Conservation (phyloP, 2,888 invertebrate species). For the Microctonus brassicae region DNA sequence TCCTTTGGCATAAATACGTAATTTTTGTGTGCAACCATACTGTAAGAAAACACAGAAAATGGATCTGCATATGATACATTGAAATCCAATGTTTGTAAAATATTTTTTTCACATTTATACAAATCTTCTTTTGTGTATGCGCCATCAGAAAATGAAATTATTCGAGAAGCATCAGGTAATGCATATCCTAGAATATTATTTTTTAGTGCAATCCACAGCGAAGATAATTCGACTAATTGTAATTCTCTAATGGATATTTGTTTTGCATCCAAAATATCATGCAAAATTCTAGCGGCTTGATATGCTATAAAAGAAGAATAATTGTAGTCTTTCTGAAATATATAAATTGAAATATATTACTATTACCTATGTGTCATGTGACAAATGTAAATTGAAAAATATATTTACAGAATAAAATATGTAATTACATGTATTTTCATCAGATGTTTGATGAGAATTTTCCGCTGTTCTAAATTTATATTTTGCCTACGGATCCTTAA, state of each 20-base stretch:
- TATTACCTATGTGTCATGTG: neutral
- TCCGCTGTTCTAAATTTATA: constrained; percentile 50
- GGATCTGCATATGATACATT: constrained; percentile 56
- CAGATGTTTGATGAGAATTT: constrained; percentile 51
- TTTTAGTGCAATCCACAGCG: constrained; percentile 59
- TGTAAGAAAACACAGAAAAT: constrained; percentile 48
- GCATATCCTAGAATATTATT: constrained; percentile 44
- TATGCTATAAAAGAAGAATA: constrained; percentile 52
- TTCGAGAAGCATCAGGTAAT: constrained; percentile 52
- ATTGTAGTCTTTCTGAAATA: constrained; percentile 48
- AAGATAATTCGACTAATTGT: constrained; percentile 52
- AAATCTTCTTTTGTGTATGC: constrained; percentile 45
- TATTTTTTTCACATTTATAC: constrained; percentile 48
- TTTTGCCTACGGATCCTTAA: constrained; percentile 40
- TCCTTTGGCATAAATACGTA: constrained; percentile 16
- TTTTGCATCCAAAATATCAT: constrained; percentile 50
- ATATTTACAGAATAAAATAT: neutral
- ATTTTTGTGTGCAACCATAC: constrained; percentile 36
- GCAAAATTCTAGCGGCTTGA: constrained; percentile 57
- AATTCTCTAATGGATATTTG: constrained; percentile 38
- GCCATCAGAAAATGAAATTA: constrained; percentile 48
- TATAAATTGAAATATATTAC: constrained; percentile 12
- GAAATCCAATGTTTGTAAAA: constrained; percentile 51
- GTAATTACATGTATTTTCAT: constrained; percentile 47
- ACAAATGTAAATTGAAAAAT: neutral